Evolutionary conservation across 1,140 invertebrate genomes (phyloP), one percentile per base, ranked within the genome.

Genomic region (Sarcophaga peregrina): DNA sequence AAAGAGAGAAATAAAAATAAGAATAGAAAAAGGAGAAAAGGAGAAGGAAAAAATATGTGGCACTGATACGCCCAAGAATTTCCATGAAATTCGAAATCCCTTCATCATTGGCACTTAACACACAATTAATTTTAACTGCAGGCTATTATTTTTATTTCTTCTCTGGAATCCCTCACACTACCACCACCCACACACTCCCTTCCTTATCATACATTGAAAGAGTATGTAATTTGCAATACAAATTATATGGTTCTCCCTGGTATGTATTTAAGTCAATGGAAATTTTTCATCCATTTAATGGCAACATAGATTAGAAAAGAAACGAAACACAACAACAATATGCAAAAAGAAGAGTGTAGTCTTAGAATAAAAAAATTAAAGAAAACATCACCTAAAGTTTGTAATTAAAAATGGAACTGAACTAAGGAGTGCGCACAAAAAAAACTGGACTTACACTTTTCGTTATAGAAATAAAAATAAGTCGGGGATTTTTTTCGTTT

Each of bases 61-160:
- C 54, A 58, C 54, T 58, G 54, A 58, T 58, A 58, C 54, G 7
- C 10, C n/a, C 15, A 58, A 58, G 54, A 58, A 58, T 58, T 58
- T 58, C 54, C 15, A 58, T 15, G 54, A 54, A 54, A 13, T 54
- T 54, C 5, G 54, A 58, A 58, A 58, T 58, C 11, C 54, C 54
- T 58, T 58, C 54, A 37, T 37, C 25, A n/a, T n/a, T 58, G 54
- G 13, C 54, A 58, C 54, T 58, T 58, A 58, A 58, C 54, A 58
- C 54, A 58, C 54, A 58, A 58, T 58, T 58, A 58, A 58, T 58
- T 58, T 58, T 58, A 58, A 58, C 54, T 58, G n/a, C n/a, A 58
- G 54, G n/a, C 15, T n/a, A n/a, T 58, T 58, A 58, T 11, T 58
- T 58, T 15, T 4, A 15, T 15, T 54, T 54, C 52, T 13, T 54